A percentile compares a stretch with the other conserved stretches of the same genome.
phyloP scores from a whole-genome alignment of 1,140 invertebrate genomes.

The Conus betulinus region DNA sequence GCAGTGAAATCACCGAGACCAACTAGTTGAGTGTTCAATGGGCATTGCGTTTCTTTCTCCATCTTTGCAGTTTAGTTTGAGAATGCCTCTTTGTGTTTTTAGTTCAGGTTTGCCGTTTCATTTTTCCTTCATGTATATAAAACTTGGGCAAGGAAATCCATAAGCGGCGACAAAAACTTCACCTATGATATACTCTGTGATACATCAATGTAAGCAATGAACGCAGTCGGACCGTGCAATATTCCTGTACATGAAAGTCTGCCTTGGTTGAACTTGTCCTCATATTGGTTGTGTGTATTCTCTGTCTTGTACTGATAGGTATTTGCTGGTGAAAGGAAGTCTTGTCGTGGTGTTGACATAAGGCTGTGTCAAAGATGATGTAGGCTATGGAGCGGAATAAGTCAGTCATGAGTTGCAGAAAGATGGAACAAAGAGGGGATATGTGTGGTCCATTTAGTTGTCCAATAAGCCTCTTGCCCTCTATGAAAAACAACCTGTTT shows the following conservation, averaged over 20 bases:
- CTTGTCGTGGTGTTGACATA: not conserved
- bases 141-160: not conserved
- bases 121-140: not conserved
- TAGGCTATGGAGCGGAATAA: not conserved
- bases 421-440: not conserved
- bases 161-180: not conserved
- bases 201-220: not conserved
- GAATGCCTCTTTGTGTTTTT: not conserved
- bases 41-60: not conserved
- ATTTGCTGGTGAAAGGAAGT: not conserved
- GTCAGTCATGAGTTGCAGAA: not conserved
- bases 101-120: not conserved
- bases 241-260: slow-evolving; percentile 7
- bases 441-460: slow-evolving; percentile 18
- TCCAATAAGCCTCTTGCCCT: slow-evolving; percentile 25
- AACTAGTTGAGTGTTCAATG: not conserved
- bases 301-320: not conserved
- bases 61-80: not conserved
- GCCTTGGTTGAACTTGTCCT: slow-evolving; percentile 21
- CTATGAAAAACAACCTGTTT: not conserved
- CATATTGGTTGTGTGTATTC: slow-evolving; percentile 25
- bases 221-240: slow-evolving; percentile 13
- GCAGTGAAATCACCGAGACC: not conserved
- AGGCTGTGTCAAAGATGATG: not conserved
- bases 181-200: slow-evolving; percentile 16